phyloP scores from a whole-genome alignment of 2,888 invertebrate species.

The Girardia tigrina region DNA sequence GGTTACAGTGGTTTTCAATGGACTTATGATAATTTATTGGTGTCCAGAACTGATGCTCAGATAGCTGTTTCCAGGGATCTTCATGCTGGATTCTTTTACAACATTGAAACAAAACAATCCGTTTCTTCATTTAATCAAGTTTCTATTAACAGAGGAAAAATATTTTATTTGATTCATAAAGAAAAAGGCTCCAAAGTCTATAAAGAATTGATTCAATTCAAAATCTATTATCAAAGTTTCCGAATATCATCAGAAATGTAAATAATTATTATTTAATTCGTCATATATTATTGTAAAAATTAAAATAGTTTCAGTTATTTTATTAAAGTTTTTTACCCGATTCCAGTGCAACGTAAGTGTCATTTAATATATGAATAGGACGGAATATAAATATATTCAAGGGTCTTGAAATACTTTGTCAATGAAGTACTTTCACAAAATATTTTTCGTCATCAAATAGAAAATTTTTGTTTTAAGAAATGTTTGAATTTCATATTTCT shows the following conservation, averaged over 20 bases:
- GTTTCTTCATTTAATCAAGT: not conserved
- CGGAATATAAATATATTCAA: no score
- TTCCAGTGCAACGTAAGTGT: no score
- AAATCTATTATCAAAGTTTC: not conserved
- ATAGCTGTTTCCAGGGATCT: not conserved
- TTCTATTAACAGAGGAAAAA: not conserved
- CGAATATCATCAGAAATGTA: constrained; percentile 17
- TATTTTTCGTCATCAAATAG: no score
- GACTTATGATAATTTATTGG: not conserved
- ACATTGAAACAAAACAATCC: not conserved
- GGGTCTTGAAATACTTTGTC: no score
- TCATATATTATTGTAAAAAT: no score
- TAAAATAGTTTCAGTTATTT: no score
- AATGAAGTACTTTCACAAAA: no score
- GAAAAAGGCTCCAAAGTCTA: not conserved
- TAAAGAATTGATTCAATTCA: constrained; percentile 10
- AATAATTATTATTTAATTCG: not conserved
- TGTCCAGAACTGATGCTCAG: not conserved
- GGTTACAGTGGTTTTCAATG: not conserved
- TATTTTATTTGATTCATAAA: not conserved
- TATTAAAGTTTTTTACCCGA: no score
- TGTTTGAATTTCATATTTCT: no score
- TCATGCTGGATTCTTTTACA: constrained; percentile 26
- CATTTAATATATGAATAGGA: no score
- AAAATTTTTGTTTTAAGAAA: no score